A percentile compares a stretch with the other conserved stretches of the same genome.
phyloP scores from a whole-genome alignment of 1,140 invertebrate species.

The Ephestia elutella region DNA sequence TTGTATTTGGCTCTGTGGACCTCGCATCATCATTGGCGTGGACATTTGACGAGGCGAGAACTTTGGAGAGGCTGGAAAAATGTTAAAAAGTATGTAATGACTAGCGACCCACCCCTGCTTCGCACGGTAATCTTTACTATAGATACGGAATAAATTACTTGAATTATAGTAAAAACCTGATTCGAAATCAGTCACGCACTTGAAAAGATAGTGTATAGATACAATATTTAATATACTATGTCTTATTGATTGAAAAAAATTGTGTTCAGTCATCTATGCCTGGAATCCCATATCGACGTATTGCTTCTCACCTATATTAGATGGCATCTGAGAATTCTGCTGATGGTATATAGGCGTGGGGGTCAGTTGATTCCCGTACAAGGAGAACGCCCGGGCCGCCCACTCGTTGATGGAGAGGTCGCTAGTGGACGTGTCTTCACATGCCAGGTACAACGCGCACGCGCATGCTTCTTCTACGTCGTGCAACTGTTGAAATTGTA shows the following conservation, averaged over 20 bases:
- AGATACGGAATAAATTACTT: too few relatives aligned
- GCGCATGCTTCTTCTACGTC: slow-evolving; percentile 91
- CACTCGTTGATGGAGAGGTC: slow-evolving; percentile 81
- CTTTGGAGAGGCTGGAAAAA: slow-evolving; percentile 59
- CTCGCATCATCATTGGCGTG: slow-evolving; percentile 64
- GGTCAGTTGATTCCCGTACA: slow-evolving; percentile 88
- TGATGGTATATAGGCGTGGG: slow-evolving; percentile 43
- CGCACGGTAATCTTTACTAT: too few relatives aligned
- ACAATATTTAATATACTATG: too few relatives aligned
- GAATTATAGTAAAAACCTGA: too few relatives aligned
- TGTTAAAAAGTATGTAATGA: slow-evolving; percentile 12
- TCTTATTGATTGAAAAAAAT: not conserved
- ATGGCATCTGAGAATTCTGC: slow-evolving; percentile 39
- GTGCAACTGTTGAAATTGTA: slow-evolving; percentile 73
- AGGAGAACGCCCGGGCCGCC: slow-evolving; percentile 93
- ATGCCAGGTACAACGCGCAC: slow-evolving; percentile 89
- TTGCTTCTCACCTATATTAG: slow-evolving; percentile 34
- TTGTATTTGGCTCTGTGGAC: slow-evolving; percentile 51
- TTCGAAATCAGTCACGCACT: too few relatives aligned
- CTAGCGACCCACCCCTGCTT: too few relatives aligned
- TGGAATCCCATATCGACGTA: too few relatives aligned
- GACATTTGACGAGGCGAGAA: slow-evolving; percentile 71
- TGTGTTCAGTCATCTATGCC: too few relatives aligned
- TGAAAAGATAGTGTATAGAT: too few relatives aligned
- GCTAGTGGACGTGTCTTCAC: slow-evolving; percentile 82